Evolutionary conservation across 2,797 vertebrate species (phyloP), one percentile per base, ranked within the genome.

Genomic region (Ptychobarbus kaznakovi): DNA sequence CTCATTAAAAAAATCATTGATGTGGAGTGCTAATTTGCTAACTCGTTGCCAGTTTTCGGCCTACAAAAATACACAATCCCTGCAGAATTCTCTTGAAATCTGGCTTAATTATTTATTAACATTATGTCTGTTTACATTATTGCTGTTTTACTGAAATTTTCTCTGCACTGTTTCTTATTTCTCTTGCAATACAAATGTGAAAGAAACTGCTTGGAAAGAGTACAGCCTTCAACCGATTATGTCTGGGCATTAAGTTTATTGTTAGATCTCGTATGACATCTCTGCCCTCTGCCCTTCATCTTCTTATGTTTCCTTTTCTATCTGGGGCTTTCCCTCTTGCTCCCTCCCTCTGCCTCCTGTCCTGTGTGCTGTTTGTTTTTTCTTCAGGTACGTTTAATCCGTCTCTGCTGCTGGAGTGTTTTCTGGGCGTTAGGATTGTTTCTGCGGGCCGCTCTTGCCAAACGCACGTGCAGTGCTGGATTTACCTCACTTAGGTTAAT

Each of bases 401-500:
- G 53, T 61, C 65, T 72, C 40, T 72, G 4, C 76, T 25, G 74
- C 38, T 78, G 63, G 66, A 79, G 76, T 18, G 56, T 85, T 73
- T 22, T 38, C 49, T 58, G 18, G 15, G 22, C 44, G 22, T 42
- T 53, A 51, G 10, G 58, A 51, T 44, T 63, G 25, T 72, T 46
- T 79, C 76, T 38, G 38, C 8, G 2, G 65, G 22, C 40, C 2
- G 53, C 15, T 80, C 66, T 85, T 72, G 83, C 83, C 76, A 85
- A 80, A 72, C 5, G 69, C 76, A 73, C 40, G 76, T 85, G 83
- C 76, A 73, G 83, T 9, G 25, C 20, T 12, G 72, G 83, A 80
- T 80, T 85, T 69, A 85, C 56, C 76, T 80, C 53, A 63, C 68
- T 73, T 79, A 80, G 28, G 38, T 25, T 73, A 85, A 85, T 80